Base-by-base conservation (phyloP, 2,888 invertebrate species). In the Eilema depressum region DNA sequence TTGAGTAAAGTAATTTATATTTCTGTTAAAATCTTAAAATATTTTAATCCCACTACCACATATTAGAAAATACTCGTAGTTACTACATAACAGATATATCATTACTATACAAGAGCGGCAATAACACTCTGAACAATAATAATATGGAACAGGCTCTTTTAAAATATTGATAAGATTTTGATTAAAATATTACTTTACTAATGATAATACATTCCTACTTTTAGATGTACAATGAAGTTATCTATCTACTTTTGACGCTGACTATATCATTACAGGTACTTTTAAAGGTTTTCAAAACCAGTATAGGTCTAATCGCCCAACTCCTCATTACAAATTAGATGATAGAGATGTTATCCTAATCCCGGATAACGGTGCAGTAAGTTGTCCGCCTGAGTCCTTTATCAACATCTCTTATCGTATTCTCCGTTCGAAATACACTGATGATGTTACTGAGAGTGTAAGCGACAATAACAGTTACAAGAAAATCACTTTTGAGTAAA, bases 321-420 rank as follows among this genome's bases (percentile, higher is more conserved):
- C 68, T 73, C 77, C 76, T 72, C 53, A 74, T 81, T 86, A 76
- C 68, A 66, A 75, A 79, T 76, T 70, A 74, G 71, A 73, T 80
- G 84, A 86, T 83, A 83, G 71, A 89, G 91, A 92, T 92, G 77
- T 86, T 88, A 92, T 91, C 91, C 59, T 37, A 56, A 59, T 14
- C 71, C 69, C 71, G 78, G 81, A 78, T 76, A 79, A 78, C 70
- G 79, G 78, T 84, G 89, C 88, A 84, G 89, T 87, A 14, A 14
- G 70, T 3, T 17, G 41, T 17, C 69, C 73, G 78, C 79, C 74
- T 78, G 85, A 83, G 87, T 91, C 92, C 92, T 92, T 86, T 91
- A 91, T 91, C 91, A 14, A 72, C 28, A 71, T 75, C 64, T 79
- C 77, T 75, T 81, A 90, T 89, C 90, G 81, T 83, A 80, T 78